These are phyloP conservation scores for Astreopora myriophthalma DNA, from an alignment of 64 coral and sea anemone species.

Conservation along the genomic window DNA sequence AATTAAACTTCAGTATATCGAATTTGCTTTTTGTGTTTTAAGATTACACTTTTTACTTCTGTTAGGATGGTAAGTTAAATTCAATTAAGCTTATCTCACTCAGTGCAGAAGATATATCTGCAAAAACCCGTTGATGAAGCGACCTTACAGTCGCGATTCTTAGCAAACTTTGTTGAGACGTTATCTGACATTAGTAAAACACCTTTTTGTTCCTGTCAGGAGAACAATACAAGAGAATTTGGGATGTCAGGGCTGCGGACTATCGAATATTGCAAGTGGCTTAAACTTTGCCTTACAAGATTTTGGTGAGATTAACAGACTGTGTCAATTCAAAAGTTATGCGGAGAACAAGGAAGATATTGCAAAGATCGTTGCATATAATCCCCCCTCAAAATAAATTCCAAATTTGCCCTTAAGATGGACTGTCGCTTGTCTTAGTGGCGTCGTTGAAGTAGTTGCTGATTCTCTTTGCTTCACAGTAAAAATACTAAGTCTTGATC, in stretches of 20 bases:
- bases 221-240: background rate
- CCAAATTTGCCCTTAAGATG: background rate
- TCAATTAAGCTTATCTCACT: background rate
- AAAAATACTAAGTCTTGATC: background rate
- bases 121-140: background rate
- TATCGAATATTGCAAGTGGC: background rate
- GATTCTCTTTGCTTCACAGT: too few relatives aligned
- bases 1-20: too few relatives aligned
- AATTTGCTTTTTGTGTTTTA: too few relatives aligned
- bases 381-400: background rate
- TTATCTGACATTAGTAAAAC: background rate
- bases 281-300: slow-evolving; percentile 28
- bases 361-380: background rate
- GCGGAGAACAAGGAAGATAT: background rate
- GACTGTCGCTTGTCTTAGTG: background rate
- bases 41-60: too few relatives aligned
- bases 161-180: background rate
- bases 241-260: background rate
- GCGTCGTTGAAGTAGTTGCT: background rate
- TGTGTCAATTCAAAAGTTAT: background rate
- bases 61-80: too few relatives aligned
- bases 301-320: background rate
- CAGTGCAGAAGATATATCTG: background rate
- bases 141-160: background rate
- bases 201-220: background rate